Evolutionary conservation across 1,140 invertebrate species (phyloP), one percentile per base, ranked within the genome.

Genomic region (Papilio glaucus): DNA sequence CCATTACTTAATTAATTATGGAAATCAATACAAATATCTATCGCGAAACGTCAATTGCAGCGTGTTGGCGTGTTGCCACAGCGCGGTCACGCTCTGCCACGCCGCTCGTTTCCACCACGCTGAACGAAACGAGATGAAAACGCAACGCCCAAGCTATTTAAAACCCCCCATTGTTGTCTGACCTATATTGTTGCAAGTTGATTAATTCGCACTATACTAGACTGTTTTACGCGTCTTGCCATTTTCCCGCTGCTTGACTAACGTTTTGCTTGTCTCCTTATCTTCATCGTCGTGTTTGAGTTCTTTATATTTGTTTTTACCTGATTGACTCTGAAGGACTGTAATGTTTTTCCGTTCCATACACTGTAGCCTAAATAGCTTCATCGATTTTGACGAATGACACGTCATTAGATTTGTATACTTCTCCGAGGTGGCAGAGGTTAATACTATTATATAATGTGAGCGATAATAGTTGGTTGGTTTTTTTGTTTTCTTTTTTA

Each of bases 91-190:
- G 21, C 21, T 57, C 9, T 9, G 10, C 45, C 45, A 49, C 45
- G 13, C 10, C 39, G 39, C 4, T 13, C 49, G 49, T 57, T 57
- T 57, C 49, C 49, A 57, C 2, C 49, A 12, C 10, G 49, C 18
- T 15, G 2, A 18, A 10, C 8, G 6, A 49, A 49, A 49, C 45
- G 18, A 49, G 45, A 49, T 49, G 45, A 49, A 21, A 21, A 13
- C 21, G 21, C 12, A 57, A 57, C 49, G 9, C 49, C 21, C 21
- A 49, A 57, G 49, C 21, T 57, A 57, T 57, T 57, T 57, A 57
- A 57, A 57, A 57, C 49, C 21, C n/a, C 45, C 49, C 49, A 53
- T 53, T 53, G 49, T 53, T 53, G 21, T 53, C 49, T 53, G 49
- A 53, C 49, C 49, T 53, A 53, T 24, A 57, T 45, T 4, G 15